Evolutionary conservation across 2,113 vertebrate genomes (phyloP).

Genomic region (Turnix velox): DNA sequence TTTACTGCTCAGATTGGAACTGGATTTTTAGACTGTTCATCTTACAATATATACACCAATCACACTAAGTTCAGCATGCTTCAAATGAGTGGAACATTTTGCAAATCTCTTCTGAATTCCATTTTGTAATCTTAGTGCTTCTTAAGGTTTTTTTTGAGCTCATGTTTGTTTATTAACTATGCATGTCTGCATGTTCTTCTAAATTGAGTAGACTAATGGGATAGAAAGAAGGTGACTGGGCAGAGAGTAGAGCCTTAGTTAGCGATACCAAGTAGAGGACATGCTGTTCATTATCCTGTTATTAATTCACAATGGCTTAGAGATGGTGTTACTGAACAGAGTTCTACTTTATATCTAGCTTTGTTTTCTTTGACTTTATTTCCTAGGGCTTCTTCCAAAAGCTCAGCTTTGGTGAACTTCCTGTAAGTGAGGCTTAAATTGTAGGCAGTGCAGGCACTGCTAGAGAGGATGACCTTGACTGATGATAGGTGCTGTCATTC

Average conservation of each 20-base stretch:
- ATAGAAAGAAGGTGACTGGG: neutral
- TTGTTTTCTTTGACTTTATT: fast-evolving
- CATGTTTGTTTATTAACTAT: neutral
- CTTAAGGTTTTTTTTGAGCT: neutral
- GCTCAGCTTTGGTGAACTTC: neutral
- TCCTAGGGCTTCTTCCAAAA: too few relatives aligned
- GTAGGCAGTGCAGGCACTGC: too few relatives aligned
- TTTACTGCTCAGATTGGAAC: neutral
- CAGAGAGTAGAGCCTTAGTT: neutral
- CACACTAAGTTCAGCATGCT: neutral
- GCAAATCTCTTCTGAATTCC: neutral
- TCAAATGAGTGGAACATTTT: neutral
- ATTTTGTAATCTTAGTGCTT: neutral
- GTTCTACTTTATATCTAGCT: neutral
- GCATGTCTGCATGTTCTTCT: neutral
- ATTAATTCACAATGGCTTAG: neutral
- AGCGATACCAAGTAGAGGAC: neutral
- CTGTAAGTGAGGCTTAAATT: neutral
- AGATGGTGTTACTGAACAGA: neutral
- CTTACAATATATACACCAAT: neutral
- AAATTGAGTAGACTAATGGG: neutral
- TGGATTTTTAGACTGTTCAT: neutral
- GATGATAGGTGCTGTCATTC: neutral
- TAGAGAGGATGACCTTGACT: neutral
- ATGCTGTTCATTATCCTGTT: neutral